Base-by-base conservation (phyloP, 2,888 invertebrate species). In the Spisula solida region DNA sequence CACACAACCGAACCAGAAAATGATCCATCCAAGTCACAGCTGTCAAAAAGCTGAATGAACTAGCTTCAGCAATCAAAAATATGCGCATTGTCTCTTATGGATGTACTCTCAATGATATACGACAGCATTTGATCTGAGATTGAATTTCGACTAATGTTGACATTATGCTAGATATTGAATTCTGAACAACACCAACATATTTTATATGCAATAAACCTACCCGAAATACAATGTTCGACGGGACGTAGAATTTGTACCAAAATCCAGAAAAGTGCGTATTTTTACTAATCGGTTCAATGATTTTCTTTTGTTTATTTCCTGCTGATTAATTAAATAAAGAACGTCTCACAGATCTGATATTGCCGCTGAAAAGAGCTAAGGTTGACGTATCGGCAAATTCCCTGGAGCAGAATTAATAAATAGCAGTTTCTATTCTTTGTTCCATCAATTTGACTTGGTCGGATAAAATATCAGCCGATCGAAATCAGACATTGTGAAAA, bases 321-420 rank as follows among this genome's bases (percentile, higher is more conserved):
- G 20, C 60, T 66, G 60, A 66, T 66, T 66, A n/a, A 66, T 66
- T 66, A 66, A 66, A 66, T 25, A 25, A 66, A 66, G 60, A 66
- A 66, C 10, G 25, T 25, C 25, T 25, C 25, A 25, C 60, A 66
- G 25, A 25, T 66, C n/a, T 66, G 25, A 66, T n/a, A 66, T 66
- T 25, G 60, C 60, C 25, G 60, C 60, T 66, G 60, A 66, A 66
- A 66, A 66, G 60, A 66, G 60, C 60, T 25, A 25, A 6, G 60
- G n/a, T 25, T 66, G 25, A 66, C 25, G 60, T 66, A 66, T 66
- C 60, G 60, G n/a, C 60, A 20, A 66, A 66, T 66, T 66, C 60
- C n/a, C 60, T n/a, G 60, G 60, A 25, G 60, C 60, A 66, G 60
- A 66, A 66, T 66, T 66, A 66, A 66, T 66, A 66, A 66, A 66